Evolutionary conservation across 2,113 vertebrate species (phyloP).

Genomic region (Sphyrna mokarran): DNA sequence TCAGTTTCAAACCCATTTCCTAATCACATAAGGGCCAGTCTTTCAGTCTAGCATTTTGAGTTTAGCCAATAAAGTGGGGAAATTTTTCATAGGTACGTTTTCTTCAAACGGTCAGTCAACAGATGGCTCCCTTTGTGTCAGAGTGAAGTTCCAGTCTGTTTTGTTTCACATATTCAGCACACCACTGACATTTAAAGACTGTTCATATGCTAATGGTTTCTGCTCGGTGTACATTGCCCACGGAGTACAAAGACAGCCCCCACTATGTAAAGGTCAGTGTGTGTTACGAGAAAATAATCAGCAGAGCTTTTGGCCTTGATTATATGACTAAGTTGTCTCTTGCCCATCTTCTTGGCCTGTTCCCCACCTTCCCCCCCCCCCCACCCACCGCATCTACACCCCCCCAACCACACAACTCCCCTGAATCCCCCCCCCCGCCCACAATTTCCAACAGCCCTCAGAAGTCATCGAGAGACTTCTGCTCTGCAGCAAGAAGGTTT

Average conservation of each 20-base stretch:
- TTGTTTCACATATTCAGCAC: background rate
- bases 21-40: background rate
- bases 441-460: background rate
- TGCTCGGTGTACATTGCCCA: background rate
- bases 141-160: too few relatives aligned
- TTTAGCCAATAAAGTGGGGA: background rate
- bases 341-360: background rate
- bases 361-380: background rate
- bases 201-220: constrained; percentile 7
- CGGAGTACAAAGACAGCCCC: background rate
- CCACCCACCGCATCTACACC: background rate
- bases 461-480: too few relatives aligned
- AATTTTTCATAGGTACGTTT: background rate
- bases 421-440: background rate
- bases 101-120: background rate
- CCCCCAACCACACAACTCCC: background rate
- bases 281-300: background rate
- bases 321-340: background rate
- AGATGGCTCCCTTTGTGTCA: background rate
- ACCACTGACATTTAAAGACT: background rate
- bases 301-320: background rate
- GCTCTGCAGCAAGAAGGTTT: too few relatives aligned
- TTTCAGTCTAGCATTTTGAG: background rate
- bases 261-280: background rate
- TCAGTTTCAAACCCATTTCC: background rate